Base-by-base conservation (phyloP, 2,888 invertebrate genomes). In the Philonicus albiceps region DNA sequence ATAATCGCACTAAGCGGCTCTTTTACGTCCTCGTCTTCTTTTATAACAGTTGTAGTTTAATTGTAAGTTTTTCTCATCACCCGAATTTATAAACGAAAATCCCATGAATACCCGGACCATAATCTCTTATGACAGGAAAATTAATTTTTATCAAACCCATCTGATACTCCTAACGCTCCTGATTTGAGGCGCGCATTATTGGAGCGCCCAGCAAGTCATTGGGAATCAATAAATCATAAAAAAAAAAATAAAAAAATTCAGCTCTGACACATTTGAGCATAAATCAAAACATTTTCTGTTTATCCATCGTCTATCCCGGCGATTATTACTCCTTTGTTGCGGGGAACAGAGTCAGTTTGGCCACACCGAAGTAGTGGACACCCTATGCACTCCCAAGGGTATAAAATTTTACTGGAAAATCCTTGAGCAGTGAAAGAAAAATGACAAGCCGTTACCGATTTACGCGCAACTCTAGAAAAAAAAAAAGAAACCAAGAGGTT, bases 281-380 rank as follows among this genome's bases (percentile, higher is more conserved):
- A 81, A 81, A 81, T 81, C 81, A 81, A 81, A 81, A 81, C 64
- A 81, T 81, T 81, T 81, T 81, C 37, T 64, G 81, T 81, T 53
- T 81, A 64, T 37, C 74, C 64, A 19, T 55, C 64, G 31, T 19
- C 81, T 55, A 37, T 64, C 81, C 64, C 19, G 34, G 64, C 55
- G 81, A 55, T 81, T 81, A 81, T 81, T 81, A 81, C 81, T 81
- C 64, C 34, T 81, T 81, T 81, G 81, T 81, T 55, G 31, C 64
- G 81, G 55, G 55, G 81, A 55, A 37, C 30, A n/a, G 31, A 19
- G 55, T n/a, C n/a, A 6, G 13, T 34, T 34, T 34, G 31, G 31
- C 55, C 31, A 53, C 81, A 81, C 81, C 81, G 64, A 81, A 81
- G 55, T 64, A 64, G 81, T 81, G 81, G 81, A 81, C 81, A 55